A percentile compares a stretch with the other conserved stretches of the same genome.
Conservation (phyloP, 2,888 invertebrate genomes). For the Enoplolaimus lenunculus region DNA sequence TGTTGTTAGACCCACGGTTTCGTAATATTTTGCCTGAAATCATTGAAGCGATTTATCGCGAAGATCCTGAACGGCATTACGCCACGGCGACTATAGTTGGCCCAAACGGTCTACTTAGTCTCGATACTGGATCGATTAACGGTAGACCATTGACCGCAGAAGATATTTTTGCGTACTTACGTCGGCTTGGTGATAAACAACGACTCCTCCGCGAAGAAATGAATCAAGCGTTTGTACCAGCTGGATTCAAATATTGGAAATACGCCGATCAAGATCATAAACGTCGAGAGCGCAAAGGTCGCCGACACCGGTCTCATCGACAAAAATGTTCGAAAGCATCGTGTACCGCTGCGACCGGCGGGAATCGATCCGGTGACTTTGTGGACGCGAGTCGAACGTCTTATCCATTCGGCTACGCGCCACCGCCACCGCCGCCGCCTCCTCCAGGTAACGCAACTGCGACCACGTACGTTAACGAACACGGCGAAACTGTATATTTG, state of each 20-base stretch:
- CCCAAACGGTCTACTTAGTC: too few relatives aligned
- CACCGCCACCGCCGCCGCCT: too few relatives aligned
- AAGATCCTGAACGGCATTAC: constrained; percentile 5
- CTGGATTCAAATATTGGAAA: constrained; percentile 11
- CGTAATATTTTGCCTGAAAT: constrained; percentile 14
- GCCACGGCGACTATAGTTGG: too few relatives aligned
- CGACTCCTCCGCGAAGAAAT: constrained; percentile 13
- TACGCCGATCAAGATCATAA: constrained; percentile 12
- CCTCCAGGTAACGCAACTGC: neutral
- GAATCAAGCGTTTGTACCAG: constrained; percentile 16
- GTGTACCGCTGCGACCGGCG: neutral
- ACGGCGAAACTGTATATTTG: neutral
- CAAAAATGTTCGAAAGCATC: too few relatives aligned
- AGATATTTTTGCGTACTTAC: constrained; percentile 13
- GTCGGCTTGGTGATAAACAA: constrained; percentile 18
- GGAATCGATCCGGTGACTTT: neutral
- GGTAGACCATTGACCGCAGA: neutral
- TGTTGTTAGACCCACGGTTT: constrained; percentile 15
- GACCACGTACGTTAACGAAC: neutral
- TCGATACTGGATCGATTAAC: too few relatives aligned
- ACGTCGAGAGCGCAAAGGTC: neutral
- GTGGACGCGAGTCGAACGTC: neutral
- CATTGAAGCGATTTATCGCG: constrained; percentile 16
- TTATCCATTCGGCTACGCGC: too few relatives aligned
- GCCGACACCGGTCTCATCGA: too few relatives aligned